Conservation (phyloP, 2,888 invertebrate genomes). For the Idaea aversata region DNA sequence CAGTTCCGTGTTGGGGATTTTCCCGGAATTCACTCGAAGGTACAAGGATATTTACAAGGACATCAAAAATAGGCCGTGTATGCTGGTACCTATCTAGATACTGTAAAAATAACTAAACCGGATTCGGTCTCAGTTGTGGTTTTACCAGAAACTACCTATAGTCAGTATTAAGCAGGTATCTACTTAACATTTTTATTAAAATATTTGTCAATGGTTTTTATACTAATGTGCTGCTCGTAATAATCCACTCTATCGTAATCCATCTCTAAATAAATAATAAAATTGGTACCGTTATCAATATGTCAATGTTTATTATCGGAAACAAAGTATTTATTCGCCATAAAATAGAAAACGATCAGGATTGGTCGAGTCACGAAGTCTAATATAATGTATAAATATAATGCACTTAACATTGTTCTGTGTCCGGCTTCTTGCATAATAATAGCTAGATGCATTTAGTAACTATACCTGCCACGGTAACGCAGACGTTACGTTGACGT, state of each 20-base stretch:
- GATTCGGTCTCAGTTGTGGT: conserved; percentile 2
- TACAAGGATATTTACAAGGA: conserved; percentile 7
- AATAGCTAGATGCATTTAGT: conserved; percentile 51
- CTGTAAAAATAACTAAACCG: conserved; percentile 3
- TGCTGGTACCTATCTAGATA: conserved; percentile 17
- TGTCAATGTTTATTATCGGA: conserved; percentile 39
- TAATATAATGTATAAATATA: conserved; percentile 38
- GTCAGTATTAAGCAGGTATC: background rate
- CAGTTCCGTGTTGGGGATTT: conserved; percentile 27
- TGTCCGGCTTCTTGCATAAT: conserved; percentile 75
- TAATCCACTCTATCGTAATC: background rate
- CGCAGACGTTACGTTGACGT: conserved; percentile 40
- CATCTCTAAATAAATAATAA: background rate
- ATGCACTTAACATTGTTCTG: conserved; percentile 66
- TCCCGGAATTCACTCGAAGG: conserved; percentile 9
- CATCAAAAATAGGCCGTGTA: conserved; percentile 4
- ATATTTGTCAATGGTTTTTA: background rate
- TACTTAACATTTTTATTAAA: background rate
- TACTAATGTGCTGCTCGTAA: background rate
- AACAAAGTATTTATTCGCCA: conserved; percentile 49
- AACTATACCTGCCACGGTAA: conserved; percentile 38
- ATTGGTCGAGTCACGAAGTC: conserved; percentile 54
- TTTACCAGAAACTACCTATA: conserved; percentile 3
- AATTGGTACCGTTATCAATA: conserved; percentile 11
- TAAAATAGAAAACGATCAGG: conserved; percentile 39